Percentiles rank a stretch among this genome's conserved stretches.
Evolutionary conservation across 2,797 vertebrate species (phyloP).

Genomic region (Scyliorhinus canicula): DNA sequence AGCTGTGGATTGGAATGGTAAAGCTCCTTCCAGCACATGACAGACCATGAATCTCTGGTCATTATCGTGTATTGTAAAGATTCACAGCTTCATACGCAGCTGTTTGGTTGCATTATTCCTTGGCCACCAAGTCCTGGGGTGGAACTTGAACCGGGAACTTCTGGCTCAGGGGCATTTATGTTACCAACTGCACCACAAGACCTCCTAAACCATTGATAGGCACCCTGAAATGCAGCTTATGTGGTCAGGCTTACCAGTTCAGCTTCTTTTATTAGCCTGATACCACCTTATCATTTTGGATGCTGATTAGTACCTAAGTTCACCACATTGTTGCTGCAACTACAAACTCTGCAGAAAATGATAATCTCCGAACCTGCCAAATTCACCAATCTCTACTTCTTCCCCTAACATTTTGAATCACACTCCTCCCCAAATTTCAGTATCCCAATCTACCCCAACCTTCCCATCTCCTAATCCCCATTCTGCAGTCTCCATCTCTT

Average conservation of each 20-base stretch:
- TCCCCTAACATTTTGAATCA: background rate
- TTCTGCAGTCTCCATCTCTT: background rate
- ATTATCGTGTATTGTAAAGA: background rate
- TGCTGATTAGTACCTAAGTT: background rate
- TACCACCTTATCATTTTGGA: background rate
- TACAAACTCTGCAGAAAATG: background rate
- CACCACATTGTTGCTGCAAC: background rate
- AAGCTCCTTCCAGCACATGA: background rate
- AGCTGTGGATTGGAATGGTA: background rate
- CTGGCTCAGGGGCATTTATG: background rate
- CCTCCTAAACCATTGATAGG: background rate
- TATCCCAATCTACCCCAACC: background rate
- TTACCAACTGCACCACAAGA: background rate
- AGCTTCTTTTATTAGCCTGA: background rate
- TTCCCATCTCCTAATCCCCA: background rate
- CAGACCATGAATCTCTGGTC: background rate
- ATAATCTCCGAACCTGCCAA: background rate
- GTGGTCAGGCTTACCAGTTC: background rate
- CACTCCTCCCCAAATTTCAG: background rate
- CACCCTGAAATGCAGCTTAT: background rate
- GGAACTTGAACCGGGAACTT: background rate
- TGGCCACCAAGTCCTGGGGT: background rate
- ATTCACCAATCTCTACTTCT: background rate
- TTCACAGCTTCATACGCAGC: background rate
- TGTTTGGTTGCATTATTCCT: background rate